Base-by-base conservation (phyloP, 2,888 invertebrate genomes). In the Perithous albicinctus region DNA sequence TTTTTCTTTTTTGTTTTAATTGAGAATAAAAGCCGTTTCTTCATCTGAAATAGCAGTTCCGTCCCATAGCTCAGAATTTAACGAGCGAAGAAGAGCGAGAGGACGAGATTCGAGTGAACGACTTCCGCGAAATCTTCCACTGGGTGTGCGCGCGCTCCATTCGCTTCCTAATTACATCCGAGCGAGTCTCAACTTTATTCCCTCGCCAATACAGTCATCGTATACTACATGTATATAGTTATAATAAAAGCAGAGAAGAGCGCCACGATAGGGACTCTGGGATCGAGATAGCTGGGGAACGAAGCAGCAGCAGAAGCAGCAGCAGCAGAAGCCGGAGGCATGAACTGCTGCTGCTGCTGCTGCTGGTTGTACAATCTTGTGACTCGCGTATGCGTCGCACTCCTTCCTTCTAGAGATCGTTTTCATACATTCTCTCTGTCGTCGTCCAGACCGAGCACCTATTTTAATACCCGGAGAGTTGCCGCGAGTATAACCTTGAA, bases 141-240 rank as follows among this genome's bases (percentile, higher is more conserved):
- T 51, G 76, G 74, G 46, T 66, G 32, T 72, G n/a, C n/a, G n/a
- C n/a, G 63, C 43, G 74, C 66, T 74, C 66, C 64, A 80, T 73
- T 83, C 82, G 77, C 80, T 78, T 66, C 80, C 66, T 83, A 83
- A 83, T 83, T 83, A 70, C 77, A 77, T 72, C 72, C 66, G 64
- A 78, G 46, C 61, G 38, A 8, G 54, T 77, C 73, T 70, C 80
- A 74, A 78, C 64, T 78, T 83, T 77, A 83, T 80, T 77, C 75
- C 59, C 72, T 46, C 64, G 77, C 35, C 48, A 10, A 10, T 54
- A 54, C 75, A 56, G 56, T 54, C 63, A 15, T 64, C 48, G 12
- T 56, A 54, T 54, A 41, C 23, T 23, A 18, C n/a, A 15, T 69
- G 35, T 35, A 59, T 59, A 59, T 35, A 35, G 61, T 20, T 61